Conservation (phyloP, 2,797 vertebrate species). For the Dendrocincla tyrannina region DNA sequence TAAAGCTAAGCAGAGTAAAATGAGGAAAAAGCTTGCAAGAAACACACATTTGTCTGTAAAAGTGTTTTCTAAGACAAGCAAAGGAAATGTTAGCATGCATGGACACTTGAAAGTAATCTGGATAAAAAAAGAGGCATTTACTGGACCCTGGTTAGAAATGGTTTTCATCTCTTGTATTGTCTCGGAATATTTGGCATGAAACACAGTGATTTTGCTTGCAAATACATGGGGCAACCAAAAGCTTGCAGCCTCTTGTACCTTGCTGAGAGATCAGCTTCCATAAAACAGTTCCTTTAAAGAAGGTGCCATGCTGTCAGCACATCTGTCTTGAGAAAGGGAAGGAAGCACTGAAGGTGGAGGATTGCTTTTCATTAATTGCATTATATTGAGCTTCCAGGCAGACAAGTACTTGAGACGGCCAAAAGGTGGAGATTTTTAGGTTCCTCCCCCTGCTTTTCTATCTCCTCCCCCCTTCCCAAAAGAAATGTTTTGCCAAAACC, state of each 20-base stretch:
- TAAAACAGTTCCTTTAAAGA: constrained; percentile 66
- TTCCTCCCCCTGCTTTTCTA: neutral
- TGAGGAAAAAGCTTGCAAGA: neutral
- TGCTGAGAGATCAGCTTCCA: constrained; percentile 48
- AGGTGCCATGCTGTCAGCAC: constrained; percentile 63
- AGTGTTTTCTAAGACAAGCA: neutral
- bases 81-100: neutral
- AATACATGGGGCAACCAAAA: constrained; percentile 3
- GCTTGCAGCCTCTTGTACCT: neutral
- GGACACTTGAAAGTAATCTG: neutral
- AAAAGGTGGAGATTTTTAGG: constrained; percentile 68
- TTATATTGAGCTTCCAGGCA: constrained; percentile 66
- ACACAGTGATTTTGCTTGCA: neutral
- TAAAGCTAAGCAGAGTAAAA: neutral
- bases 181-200: neutral
- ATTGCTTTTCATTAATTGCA: constrained; percentile 66
- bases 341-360: constrained; percentile 46
- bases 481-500: neutral
- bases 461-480: neutral
- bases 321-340: constrained; percentile 57
- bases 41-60: neutral
- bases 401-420: constrained; percentile 65
- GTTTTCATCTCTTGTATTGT: neutral
- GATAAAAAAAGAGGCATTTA: neutral
- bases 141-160: neutral